Conservation (phyloP, 2,888 invertebrate species). For the Thysanoteuthis rhombus region DNA sequence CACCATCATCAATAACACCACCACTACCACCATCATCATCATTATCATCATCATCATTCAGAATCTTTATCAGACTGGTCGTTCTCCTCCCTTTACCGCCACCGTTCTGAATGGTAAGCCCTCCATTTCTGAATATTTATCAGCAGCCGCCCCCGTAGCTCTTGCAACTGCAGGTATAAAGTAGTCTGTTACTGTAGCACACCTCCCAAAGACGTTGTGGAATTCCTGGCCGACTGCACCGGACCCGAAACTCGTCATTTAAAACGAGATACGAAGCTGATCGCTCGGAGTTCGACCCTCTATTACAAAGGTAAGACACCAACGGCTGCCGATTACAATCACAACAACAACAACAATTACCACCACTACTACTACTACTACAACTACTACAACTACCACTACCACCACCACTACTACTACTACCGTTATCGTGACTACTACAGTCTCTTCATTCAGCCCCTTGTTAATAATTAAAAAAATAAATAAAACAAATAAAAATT, state of each 20-base stretch:
- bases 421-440: background rate
- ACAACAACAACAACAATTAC: background rate
- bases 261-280: background rate
- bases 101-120: background rate
- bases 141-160: background rate
- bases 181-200: constrained; percentile 12
- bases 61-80: background rate
- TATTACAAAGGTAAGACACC: background rate
- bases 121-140: background rate
- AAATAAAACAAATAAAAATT: background rate
- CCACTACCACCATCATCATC: background rate
- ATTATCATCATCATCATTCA: too few species aligned
- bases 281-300: background rate
- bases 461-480: background rate
- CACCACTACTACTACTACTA: background rate
- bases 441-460: background rate
- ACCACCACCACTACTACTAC: background rate
- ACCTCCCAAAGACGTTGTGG: background rate
- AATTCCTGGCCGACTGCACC: background rate
- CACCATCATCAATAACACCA: too few species aligned
- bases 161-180: background rate
- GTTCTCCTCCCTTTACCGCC: background rate
- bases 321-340: background rate
- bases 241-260: background rate
- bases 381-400: background rate